Percentiles rank a stretch among this genome's conserved stretches.
These are phyloP conservation scores for Orthonychiurus folsomi DNA, from an alignment of 2,888 invertebrate species.

Conservation along the genomic window DNA sequence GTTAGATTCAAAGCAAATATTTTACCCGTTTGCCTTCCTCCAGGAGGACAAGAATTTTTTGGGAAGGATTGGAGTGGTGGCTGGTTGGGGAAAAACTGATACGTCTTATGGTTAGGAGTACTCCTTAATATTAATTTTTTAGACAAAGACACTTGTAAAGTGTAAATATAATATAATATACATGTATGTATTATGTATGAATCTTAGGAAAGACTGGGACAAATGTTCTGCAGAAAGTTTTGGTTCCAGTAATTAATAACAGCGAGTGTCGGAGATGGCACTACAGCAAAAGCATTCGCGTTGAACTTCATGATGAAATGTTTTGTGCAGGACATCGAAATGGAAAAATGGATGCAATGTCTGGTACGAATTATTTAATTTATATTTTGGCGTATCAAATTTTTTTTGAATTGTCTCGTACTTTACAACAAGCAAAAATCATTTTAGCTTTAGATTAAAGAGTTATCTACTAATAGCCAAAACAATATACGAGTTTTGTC, in stretches of 20 bases:
- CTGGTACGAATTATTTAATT: slow-evolving; percentile 47
- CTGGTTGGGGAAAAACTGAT: slow-evolving; percentile 78
- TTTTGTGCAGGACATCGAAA: slow-evolving; percentile 75
- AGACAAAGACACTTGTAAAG: background rate
- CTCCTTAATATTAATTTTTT: background rate
- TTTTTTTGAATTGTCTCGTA: no score
- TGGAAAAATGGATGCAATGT: slow-evolving; percentile 65
- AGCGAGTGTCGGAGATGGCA: slow-evolving; percentile 73
- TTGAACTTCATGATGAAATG: slow-evolving; percentile 59
- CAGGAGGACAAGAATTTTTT: slow-evolving; percentile 45
- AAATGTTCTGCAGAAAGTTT: slow-evolving; percentile 67
- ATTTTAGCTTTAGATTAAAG: no score
- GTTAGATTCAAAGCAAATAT: slow-evolving; percentile 59
- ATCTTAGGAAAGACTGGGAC: slow-evolving; percentile 60
- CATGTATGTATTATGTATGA: background rate
- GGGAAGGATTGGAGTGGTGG: slow-evolving; percentile 58
- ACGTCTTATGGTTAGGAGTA: slow-evolving; percentile 45
- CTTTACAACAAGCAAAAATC: no score
- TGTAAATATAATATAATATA: background rate
- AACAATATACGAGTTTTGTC: no score
- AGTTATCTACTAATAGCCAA: no score
- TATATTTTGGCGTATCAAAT: slow-evolving; percentile 7
- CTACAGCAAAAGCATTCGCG: slow-evolving; percentile 65
- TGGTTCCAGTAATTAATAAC: slow-evolving; percentile 69
- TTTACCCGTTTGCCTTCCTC: slow-evolving; percentile 68